Evolutionary conservation across 2,113 vertebrate genomes (phyloP).

Genomic region (Cnemophilus loriae): DNA sequence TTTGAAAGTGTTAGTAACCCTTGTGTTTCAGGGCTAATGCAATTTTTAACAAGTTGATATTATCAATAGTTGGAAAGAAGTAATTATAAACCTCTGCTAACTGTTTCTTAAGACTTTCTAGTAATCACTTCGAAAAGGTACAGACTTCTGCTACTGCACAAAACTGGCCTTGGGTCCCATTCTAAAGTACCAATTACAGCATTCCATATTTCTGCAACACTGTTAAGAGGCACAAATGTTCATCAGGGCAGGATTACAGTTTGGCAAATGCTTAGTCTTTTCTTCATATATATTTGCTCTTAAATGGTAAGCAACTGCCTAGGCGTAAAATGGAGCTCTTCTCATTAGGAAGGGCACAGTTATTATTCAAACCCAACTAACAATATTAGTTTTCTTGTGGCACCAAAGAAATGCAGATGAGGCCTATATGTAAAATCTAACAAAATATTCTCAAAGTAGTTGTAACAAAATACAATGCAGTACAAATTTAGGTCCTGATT

Average conservation of each 20-base stretch:
- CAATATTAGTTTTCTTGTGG: background rate
- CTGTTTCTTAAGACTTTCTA: background rate
- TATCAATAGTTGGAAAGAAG: background rate
- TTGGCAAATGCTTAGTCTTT: background rate
- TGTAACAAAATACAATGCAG: background rate
- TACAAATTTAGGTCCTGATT: background rate
- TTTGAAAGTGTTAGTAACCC: background rate
- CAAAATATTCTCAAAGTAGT: background rate
- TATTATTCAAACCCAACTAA: background rate
- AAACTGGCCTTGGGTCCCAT: rapidly evolving
- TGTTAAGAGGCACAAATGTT: background rate
- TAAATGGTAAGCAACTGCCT: background rate
- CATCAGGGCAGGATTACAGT: background rate
- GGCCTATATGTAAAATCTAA: background rate
- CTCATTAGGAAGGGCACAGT: background rate
- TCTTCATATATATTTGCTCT: background rate
- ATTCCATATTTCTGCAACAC: background rate
- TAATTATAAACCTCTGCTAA: background rate
- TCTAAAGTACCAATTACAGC: background rate
- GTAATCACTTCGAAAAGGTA: rapidly evolving
- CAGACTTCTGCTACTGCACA: background rate
- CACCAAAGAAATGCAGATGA: background rate
- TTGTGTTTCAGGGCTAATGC: background rate
- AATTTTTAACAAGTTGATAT: background rate
- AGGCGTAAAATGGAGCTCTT: background rate